Conservation (phyloP, 2,113 vertebrate genomes). For the Hoplias malabaricus region DNA sequence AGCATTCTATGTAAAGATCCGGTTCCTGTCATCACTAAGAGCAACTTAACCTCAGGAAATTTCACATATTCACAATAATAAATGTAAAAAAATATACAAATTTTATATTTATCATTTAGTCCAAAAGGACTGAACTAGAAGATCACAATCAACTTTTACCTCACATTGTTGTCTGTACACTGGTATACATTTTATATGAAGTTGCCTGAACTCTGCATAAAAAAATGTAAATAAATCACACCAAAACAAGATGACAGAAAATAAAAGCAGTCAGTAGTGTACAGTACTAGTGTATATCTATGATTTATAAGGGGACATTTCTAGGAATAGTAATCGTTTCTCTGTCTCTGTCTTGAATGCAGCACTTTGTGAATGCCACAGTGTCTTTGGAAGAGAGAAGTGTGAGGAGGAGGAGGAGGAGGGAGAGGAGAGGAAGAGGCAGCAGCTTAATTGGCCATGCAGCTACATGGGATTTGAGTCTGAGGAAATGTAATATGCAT, state of each 20-base stretch:
- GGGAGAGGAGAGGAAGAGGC: constrained; percentile 31
- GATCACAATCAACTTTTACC: no score
- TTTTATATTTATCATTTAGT: no score
- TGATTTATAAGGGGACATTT: constrained; percentile 16
- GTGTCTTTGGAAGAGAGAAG: constrained; percentile 13
- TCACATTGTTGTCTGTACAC: neutral
- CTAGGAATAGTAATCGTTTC: constrained; percentile 13
- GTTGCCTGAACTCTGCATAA: neutral
- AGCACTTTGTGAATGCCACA: constrained; percentile 50
- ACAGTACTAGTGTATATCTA: neutral
- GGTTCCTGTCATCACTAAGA: no score
- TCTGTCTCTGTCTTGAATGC: constrained; percentile 35
- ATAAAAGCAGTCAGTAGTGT: neutral
- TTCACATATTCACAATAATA: no score
- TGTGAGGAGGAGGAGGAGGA: constrained; percentile 29
- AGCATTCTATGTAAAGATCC: no score
- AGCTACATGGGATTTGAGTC: constrained; percentile 55
- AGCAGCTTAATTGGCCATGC: constrained; percentile 59
- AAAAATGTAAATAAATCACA: neutral
- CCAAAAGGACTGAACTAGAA: neutral
- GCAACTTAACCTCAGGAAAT: no score
- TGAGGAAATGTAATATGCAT: constrained; percentile 58
- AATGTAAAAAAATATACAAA: no score
- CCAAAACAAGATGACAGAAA: neutral
- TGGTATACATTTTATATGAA: neutral